These are phyloP conservation scores for Platysteira castanea DNA, from an alignment of 2,113 vertebrate genomes.

Conservation along the genomic window DNA sequence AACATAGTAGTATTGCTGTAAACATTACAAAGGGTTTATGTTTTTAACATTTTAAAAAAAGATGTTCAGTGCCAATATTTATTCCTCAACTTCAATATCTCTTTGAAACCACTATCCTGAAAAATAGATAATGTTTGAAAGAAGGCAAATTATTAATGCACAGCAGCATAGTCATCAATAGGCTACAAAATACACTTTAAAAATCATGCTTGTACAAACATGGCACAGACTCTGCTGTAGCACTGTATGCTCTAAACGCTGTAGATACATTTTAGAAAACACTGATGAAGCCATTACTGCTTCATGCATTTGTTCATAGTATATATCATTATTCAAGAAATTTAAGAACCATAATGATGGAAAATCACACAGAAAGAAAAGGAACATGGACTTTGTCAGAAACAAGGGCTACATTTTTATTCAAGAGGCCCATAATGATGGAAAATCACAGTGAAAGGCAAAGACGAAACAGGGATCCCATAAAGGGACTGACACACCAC, in stretches of 20 bases:
- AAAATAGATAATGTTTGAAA: slow-evolving; percentile 31
- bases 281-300: slow-evolving; percentile 76
- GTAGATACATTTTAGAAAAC: slow-evolving; percentile 72
- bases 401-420: slow-evolving; percentile 83
- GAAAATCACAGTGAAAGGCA: slow-evolving; percentile 80
- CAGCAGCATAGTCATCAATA: neutral
- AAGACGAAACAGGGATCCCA: slow-evolving; percentile 73
- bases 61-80: neutral
- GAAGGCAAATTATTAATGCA: slow-evolving; percentile 60
- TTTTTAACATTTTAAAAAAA: neutral
- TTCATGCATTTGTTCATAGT: slow-evolving; percentile 78
- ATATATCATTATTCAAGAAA: slow-evolving; percentile 83
- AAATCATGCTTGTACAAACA: slow-evolving; percentile 66
- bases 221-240: slow-evolving; percentile 30
- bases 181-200: slow-evolving; percentile 54
- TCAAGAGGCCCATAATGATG: slow-evolving; percentile 82
- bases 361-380: slow-evolving; percentile 82
- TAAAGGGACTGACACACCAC: slow-evolving; percentile 70
- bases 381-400: slow-evolving; percentile 77
- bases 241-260: slow-evolving; percentile 48
- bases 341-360: slow-evolving; percentile 81
- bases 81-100: neutral
- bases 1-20: slow-evolving; percentile 7
- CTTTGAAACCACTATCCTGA: slow-evolving; percentile 16
- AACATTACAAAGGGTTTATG: neutral